Conservation (phyloP, 2,113 vertebrate species). For the Otolemur garnettii region DNA sequence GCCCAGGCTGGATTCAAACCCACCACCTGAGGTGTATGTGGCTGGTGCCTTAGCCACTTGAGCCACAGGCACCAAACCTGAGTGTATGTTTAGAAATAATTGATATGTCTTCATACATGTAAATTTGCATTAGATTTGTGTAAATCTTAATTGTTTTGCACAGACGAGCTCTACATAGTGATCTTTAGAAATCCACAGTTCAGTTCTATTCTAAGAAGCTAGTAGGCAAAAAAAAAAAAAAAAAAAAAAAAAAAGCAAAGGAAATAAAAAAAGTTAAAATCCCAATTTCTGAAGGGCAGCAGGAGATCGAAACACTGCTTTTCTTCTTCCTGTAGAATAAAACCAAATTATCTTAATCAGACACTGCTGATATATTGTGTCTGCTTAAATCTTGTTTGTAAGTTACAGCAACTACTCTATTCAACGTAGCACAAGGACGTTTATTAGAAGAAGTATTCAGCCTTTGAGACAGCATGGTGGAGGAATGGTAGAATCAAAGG, state of each 20-base stretch:
- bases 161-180: neutral
- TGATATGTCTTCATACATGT: neutral
- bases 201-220: neutral
- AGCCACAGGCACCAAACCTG: too few species aligned
- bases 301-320: neutral
- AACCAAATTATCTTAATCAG: conserved; percentile 43
- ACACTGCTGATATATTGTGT: neutral
- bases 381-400: conserved; percentile 16
- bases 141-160: neutral
- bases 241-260: neutral
- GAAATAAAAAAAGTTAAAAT: neutral
- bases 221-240: neutral
- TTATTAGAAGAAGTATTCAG: neutral
- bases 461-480: neutral
- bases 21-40: too few species aligned
- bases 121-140: neutral
- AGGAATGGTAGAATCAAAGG: neutral
- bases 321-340: neutral
- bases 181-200: neutral
- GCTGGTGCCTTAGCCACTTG: too few species aligned
- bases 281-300: neutral
- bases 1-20: too few species aligned
- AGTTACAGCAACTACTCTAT: conserved; percentile 23
- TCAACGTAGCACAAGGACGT: neutral
- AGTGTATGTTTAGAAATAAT: neutral